Evolutionary conservation across 2,797 vertebrate species (phyloP).

Genomic region (Valencia hispanica): DNA sequence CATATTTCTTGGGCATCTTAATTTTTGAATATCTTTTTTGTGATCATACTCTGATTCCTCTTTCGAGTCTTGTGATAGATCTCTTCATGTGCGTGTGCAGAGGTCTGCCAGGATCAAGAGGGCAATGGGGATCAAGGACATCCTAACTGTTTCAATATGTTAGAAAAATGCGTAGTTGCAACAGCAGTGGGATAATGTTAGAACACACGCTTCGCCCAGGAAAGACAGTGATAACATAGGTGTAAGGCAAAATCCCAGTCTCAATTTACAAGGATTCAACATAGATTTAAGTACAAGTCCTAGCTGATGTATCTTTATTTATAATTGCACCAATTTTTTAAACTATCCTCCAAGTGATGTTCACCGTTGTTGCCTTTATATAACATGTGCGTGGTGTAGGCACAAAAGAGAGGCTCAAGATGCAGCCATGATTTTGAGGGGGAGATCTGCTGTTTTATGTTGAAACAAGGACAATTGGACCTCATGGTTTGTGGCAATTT

Average conservation of each 20-base stretch:
- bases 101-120: no score
- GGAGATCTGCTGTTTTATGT: conserved; percentile 3
- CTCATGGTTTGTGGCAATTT: conserved; percentile 26
- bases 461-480: conserved; percentile 28
- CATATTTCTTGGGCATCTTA: no score
- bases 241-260: no score
- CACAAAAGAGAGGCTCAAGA: conserved; percentile 26
- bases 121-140: no score
- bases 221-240: background rate
- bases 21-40: no score
- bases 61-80: no score
- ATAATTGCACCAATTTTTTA: conserved; percentile 6
- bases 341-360: conserved; percentile 1
- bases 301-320: conserved; percentile 18
- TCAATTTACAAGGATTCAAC: no score
- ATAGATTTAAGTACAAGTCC: no score
- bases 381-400: conserved; percentile 24
- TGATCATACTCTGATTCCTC: no score
- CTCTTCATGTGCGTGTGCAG: no score
- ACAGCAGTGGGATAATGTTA: conserved; percentile 30
- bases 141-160: no score
- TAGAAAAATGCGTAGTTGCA: background rate
- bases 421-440: conserved; percentile 27
- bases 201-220: conserved; percentile 64
- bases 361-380: conserved; percentile 19